Evolutionary conservation across 2,797 vertebrate genomes (phyloP).

Genomic region (Lates japonicus): DNA sequence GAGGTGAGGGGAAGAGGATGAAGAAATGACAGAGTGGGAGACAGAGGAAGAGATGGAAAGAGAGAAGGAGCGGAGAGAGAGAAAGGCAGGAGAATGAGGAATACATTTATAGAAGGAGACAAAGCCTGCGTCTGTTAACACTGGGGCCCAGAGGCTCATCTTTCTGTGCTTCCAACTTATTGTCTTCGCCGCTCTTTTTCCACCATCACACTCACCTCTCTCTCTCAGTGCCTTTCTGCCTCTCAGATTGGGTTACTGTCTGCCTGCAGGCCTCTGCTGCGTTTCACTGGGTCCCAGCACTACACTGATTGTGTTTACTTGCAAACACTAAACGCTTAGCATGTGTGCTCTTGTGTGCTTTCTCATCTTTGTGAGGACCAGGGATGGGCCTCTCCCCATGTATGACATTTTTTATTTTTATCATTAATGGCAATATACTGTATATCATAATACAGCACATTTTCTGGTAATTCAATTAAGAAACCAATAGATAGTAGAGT

Average conservation of each 20-base stretch:
- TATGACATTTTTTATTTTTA: not conserved
- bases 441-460: not conserved
- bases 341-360: not conserved
- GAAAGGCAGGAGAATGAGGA: slow-evolving; percentile 40
- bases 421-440: not conserved
- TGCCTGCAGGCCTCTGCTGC: slow-evolving; percentile 68
- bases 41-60: slow-evolving; percentile 19
- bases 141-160: slow-evolving; percentile 68
- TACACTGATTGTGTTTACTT: slow-evolving; percentile 72
- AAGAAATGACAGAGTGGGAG: slow-evolving; percentile 12
- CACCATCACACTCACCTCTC: slow-evolving; percentile 43
- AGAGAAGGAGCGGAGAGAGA: slow-evolving; percentile 18
- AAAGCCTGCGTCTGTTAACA: slow-evolving; percentile 82
- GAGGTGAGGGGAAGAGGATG: slow-evolving; percentile 8
- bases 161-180: slow-evolving; percentile 71
- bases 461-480: not conserved
- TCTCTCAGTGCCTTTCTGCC: slow-evolving; percentile 29
- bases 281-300: slow-evolving; percentile 61
- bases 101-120: slow-evolving; percentile 85
- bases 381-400: too few species aligned
- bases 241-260: slow-evolving; percentile 73
- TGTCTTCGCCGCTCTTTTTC: slow-evolving; percentile 60
- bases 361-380: slow-evolving; percentile 26
- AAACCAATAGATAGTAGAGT: not conserved
- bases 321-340: slow-evolving; percentile 55